These are phyloP conservation scores for Rhabdomys pumilio DNA, from an alignment of 2,797 vertebrate genomes.

Conservation along the genomic window DNA sequence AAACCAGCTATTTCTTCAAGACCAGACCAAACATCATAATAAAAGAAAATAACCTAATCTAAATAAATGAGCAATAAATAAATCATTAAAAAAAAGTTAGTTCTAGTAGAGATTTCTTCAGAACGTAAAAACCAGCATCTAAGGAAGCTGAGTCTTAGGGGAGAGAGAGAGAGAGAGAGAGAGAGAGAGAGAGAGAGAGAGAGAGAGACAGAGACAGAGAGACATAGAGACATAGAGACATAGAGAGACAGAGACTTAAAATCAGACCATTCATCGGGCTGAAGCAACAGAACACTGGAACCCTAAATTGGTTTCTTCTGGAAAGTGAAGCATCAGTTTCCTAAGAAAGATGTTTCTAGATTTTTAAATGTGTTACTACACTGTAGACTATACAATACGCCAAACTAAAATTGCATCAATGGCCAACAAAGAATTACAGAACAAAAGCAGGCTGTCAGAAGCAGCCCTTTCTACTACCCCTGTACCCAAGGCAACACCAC, in stretches of 20 bases:
- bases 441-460: not conserved
- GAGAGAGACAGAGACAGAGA: too few relatives aligned
- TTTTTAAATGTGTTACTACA: conserved; percentile 17
- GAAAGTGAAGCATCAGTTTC: conserved; percentile 34
- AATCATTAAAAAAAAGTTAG: not conserved
- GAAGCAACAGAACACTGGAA: not conserved
- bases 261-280: not conserved
- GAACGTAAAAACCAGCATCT: conserved; percentile 59
- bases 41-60: conserved; percentile 46
- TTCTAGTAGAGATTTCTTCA: conserved; percentile 69
- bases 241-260: not conserved
- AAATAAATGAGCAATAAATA: conserved; percentile 51
- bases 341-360: conserved; percentile 36
- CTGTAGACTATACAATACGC: not conserved
- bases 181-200: too few relatives aligned
- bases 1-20: conserved; percentile 80
- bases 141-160: not conserved
- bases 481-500: too few relatives aligned
- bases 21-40: conserved; percentile 66
- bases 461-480: not conserved
- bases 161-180: too few relatives aligned
- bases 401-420: not conserved
- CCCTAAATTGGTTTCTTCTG: not conserved
- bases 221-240: too few relatives aligned
- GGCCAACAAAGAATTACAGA: not conserved